Conservation (phyloP, 2,113 vertebrate genomes). For the Hydrochoerus hydrochaeris region DNA sequence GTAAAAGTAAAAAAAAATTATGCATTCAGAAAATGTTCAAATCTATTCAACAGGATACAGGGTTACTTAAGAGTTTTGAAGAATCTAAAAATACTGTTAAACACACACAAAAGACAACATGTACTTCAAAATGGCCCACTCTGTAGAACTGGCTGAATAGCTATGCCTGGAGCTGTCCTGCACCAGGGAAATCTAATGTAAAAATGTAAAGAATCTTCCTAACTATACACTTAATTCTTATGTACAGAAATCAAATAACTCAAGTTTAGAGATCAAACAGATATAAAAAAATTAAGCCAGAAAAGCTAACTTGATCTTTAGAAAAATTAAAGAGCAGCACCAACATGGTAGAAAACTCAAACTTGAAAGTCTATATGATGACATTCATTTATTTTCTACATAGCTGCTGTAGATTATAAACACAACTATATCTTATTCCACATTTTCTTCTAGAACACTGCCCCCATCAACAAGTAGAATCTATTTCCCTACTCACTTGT, state of each 20-base stretch:
- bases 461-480: neutral
- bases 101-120: slow-evolving; percentile 38
- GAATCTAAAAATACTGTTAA: slow-evolving; percentile 49
- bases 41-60: slow-evolving; percentile 22
- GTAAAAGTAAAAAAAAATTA: neutral
- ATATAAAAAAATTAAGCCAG: slow-evolving; percentile 40
- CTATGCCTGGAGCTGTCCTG: neutral
- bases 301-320: slow-evolving; percentile 64
- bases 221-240: slow-evolving; percentile 46
- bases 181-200: slow-evolving; percentile 29
- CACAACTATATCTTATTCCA: neutral
- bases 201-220: neutral
- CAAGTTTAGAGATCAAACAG: slow-evolving; percentile 43
- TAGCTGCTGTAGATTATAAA: neutral
- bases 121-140: slow-evolving; percentile 31
- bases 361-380: neutral
- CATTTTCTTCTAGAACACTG: slow-evolving; percentile 30
- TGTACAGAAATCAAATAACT: slow-evolving; percentile 49
- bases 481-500: neutral
- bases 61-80: slow-evolving; percentile 51
- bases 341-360: slow-evolving; percentile 48
- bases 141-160: neutral
- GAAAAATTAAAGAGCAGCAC: neutral
- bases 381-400: slow-evolving; percentile 47
- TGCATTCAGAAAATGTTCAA: slow-evolving; percentile 51